phyloP scores from a whole-genome alignment of 2,888 invertebrate species.

The Tinea trinotella region DNA sequence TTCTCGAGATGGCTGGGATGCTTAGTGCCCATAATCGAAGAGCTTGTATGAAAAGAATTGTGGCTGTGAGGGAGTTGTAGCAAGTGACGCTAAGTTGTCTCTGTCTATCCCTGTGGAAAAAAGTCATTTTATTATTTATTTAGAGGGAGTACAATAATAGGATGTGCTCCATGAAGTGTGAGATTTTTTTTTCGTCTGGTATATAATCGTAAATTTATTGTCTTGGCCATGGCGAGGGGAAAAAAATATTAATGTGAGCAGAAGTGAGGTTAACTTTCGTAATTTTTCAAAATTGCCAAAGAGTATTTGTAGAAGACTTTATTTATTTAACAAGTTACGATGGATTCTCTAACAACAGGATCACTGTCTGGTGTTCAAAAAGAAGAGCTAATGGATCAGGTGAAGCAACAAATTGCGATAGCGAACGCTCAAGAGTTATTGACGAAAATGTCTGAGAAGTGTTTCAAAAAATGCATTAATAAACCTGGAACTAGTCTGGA shows the following conservation, averaged over 20 bases:
- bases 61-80: too few relatives aligned
- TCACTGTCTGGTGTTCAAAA: constrained; percentile 79
- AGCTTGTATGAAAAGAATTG: too few relatives aligned
- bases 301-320: neutral
- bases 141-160: too few relatives aligned
- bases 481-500: constrained; percentile 93
- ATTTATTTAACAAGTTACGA: constrained; percentile 34
- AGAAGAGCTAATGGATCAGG: constrained; percentile 93
- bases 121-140: too few relatives aligned
- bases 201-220: neutral
- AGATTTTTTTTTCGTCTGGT: neutral
- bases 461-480: constrained; percentile 93
- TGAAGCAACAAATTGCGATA: constrained; percentile 95
- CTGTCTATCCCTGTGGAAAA: too few relatives aligned
- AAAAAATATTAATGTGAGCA: neutral
- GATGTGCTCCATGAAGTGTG: too few relatives aligned
- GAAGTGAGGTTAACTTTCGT: constrained; percentile 20
- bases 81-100: too few relatives aligned
- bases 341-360: constrained; percentile 73
- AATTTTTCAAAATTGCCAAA: neutral
- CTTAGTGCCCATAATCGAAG: too few relatives aligned
- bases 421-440: constrained; percentile 94
- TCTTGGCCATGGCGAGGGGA: neutral
- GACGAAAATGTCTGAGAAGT: constrained; percentile 97
- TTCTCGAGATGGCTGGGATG: too few relatives aligned